Evolutionary conservation across 2,888 invertebrate species (phyloP), one percentile per base, ranked within the genome.

Genomic region (Platynereis dumerilii): DNA sequence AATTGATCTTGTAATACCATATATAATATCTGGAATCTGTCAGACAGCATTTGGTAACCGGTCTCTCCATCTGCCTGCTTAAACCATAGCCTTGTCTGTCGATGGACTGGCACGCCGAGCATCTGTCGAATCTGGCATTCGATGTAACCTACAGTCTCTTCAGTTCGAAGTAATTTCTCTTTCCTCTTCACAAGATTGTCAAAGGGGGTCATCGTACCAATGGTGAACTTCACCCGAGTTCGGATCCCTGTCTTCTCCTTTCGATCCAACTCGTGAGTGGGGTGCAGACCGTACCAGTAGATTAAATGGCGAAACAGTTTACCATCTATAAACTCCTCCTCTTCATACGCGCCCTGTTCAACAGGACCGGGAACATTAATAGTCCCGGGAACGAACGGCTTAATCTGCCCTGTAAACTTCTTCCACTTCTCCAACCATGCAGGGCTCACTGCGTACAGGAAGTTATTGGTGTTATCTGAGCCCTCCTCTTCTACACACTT

Each of bases 71-170:
- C 34, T 12, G 5, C 48, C n/a, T 48, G 3, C 20, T n/a, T 48
- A n/a, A 48, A 10, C 48, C 48, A 48, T 7, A 48, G 7, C 17
- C 48, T n/a, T n/a, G 48, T 48, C 48, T 48, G 3, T 5, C 22
- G 48, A 48, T 48, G 22, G 10, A 5, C 7, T 48, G n/a, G n/a
- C 10, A 48, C 48, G 17, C 48, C 20, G 22, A 48, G 17, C 5
- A 48, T 48, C n/a, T 48, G n/a, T n/a, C 48, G 48, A 10, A 48
- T n/a, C 17, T 48, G 48, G 17, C 48, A 48, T 22, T 48, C 48
- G 22, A 48, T 22, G 22, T 48, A 48, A 20, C 48, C 48, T 12
- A 48, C 22, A 22, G 3, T 20, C 17, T 48, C 48, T 7, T n/a
- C 17, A 7, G 22, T 48, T 5, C 17, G 3, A 5, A 48, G 22